Base-by-base conservation (phyloP, 2,797 vertebrate species). In the Chelonia mydas region DNA sequence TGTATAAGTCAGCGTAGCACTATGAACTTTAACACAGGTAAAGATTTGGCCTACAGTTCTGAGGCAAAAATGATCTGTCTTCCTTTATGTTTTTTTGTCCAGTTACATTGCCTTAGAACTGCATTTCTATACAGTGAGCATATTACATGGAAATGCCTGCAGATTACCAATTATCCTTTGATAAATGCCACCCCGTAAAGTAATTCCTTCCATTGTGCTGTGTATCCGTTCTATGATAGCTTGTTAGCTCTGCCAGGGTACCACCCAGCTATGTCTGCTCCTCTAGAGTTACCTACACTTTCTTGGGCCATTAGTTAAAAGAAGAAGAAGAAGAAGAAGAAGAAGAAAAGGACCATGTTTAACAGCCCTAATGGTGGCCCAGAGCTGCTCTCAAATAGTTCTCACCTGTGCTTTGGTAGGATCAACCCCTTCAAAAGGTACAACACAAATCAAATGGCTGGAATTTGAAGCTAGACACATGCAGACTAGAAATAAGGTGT, bases 61-160 rank as follows among this genome's bases (percentile, higher is more conserved):
- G 81, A 93, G 59, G 54, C 57, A n/a, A 92, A 90, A 61, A 84
- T 90, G 92, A 90, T 55, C 27, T 37, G 93, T 86, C 88, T 54
- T 55, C 23, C 83, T 65, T 86, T 89, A 88, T 90, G 84, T 84
- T 95, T 86, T 89, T 47, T 76, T 45, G 72, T 9, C 76, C 57
- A 51, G 78, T 74, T 61, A 88, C 86, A 86, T 78, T 88, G 47
- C 3, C 81, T 72, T 68, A 89, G 12, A 61, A 28, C 6, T 86
- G 76, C 1, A 50, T 61, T 89, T 45, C 72, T n/a, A 27, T 90
- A 37, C 25, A 81, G 15, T 19, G 72, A 57, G 76, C 21, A 47
- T 55, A 33, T 85, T 78, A 41, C 68, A 37, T 28, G 33, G 78
- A 90, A 83, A 12, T 59, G 59, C 10, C 78, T 83, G 76, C 53